phyloP scores from a whole-genome alignment of 2,888 invertebrate genomes.

The Pollenia amentaria region DNA sequence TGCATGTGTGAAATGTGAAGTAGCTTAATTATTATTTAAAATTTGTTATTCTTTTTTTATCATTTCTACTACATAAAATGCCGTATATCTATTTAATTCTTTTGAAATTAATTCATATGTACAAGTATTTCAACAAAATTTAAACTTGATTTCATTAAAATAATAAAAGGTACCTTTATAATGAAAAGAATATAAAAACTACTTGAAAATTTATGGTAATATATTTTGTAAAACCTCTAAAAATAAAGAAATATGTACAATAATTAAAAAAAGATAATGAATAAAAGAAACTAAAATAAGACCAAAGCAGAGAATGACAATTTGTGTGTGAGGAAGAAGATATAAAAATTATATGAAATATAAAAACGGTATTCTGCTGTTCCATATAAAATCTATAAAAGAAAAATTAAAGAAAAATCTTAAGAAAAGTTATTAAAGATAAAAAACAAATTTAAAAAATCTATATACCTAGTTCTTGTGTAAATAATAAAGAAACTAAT shows the following conservation, averaged over 20 bases:
- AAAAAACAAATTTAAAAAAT: neutral
- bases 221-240: slow-evolving; percentile 46
- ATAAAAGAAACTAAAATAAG: slow-evolving; percentile 42
- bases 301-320: slow-evolving; percentile 64
- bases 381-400: slow-evolving; percentile 45
- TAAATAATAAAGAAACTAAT: slow-evolving; percentile 8
- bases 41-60: slow-evolving; percentile 42
- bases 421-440: slow-evolving; percentile 56
- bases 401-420: slow-evolving; percentile 45
- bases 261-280: neutral
- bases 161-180: neutral
- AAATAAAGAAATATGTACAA: slow-evolving; percentile 12
- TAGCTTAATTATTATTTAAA: slow-evolving; percentile 36
- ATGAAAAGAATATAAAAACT: slow-evolving; percentile 1
- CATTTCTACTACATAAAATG: slow-evolving; percentile 37
- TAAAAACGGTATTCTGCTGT: neutral
- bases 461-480: neutral
- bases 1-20: slow-evolving; percentile 44
- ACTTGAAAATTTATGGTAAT: slow-evolving; percentile 51
- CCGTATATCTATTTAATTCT: neutral
- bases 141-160: slow-evolving; percentile 16
- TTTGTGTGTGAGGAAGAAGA: slow-evolving; percentile 42
- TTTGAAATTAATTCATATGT: no score
- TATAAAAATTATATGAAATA: slow-evolving; percentile 21
- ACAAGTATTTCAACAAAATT: no score